Evolutionary conservation across 2,113 vertebrate genomes (phyloP).

Genomic region (Peromyscus californicus): DNA sequence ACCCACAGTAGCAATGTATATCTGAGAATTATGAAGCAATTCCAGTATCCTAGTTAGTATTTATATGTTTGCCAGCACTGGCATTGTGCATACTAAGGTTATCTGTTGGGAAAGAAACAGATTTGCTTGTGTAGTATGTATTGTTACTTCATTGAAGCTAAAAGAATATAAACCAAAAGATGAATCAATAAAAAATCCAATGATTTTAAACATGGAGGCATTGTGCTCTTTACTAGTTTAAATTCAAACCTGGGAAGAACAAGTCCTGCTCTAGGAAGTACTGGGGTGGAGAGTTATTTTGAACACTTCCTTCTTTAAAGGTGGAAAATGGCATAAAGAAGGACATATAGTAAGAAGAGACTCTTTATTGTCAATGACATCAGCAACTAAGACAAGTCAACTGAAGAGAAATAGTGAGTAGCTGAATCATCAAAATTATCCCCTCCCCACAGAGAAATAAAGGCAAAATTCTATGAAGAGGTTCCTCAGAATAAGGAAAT

Average conservation of each 20-base stretch:
- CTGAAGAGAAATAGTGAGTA: neutral
- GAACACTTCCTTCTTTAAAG: neutral
- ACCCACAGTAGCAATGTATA: neutral
- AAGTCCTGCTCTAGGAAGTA: neutral
- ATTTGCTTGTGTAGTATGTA: neutral
- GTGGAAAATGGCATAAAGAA: neutral
- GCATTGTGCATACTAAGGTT: neutral
- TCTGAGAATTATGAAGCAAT: neutral
- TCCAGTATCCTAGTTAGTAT: neutral
- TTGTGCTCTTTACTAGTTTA: neutral
- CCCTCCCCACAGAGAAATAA: neutral
- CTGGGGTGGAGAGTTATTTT: neutral
- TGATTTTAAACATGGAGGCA: neutral
- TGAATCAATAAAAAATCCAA: neutral
- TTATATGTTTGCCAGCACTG: neutral
- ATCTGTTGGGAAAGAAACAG: neutral
- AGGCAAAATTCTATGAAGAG: neutral
- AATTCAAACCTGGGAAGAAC: neutral
- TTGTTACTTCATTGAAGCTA: neutral
- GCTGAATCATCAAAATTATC: neutral
- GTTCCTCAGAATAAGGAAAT: neutral
- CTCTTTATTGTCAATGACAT: neutral
- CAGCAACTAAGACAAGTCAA: neutral
- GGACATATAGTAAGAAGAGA: neutral
- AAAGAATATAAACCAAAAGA: constrained; percentile 37